These are phyloP conservation scores for Martes martes DNA, from an alignment of 2,113 vertebrate genomes.

Conservation along the genomic window DNA sequence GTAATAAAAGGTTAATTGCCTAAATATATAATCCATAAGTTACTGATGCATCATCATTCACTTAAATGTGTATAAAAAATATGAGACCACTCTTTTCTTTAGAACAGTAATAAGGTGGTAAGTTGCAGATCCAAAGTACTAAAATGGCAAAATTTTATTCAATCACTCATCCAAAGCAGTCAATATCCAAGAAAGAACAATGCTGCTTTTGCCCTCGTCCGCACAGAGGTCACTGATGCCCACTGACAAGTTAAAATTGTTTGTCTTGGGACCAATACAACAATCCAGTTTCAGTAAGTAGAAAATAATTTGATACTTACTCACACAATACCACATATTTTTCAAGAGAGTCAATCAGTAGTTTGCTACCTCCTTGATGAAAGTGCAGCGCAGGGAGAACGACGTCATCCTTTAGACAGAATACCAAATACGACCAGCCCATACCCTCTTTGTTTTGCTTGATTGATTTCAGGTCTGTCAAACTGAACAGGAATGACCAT, in stretches of 20 bases:
- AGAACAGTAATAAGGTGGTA: neutral
- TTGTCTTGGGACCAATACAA: slow-evolving; percentile 33
- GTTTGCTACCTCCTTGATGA: slow-evolving; percentile 92
- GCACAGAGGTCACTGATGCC: neutral
- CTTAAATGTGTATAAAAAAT: slow-evolving; percentile 38
- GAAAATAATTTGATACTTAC: slow-evolving; percentile 85
- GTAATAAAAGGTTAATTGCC: slow-evolving; percentile 7
- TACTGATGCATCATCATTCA: neutral
- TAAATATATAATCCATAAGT: slow-evolving; percentile 23
- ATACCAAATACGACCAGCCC: slow-evolving; percentile 92
- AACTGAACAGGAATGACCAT: slow-evolving; percentile 92
- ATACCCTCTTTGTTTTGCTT: slow-evolving; percentile 90
- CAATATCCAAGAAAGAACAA: slow-evolving; percentile 13
- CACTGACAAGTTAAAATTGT: slow-evolving; percentile 7
- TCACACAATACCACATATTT: slow-evolving; percentile 89
- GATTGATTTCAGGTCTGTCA: slow-evolving; percentile 91
- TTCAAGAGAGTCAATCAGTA: slow-evolving; percentile 91
- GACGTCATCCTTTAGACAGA: slow-evolving; percentile 91
- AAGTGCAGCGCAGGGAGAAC: slow-evolving; percentile 92
- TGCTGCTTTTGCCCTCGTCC: neutral
- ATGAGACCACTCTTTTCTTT: slow-evolving; percentile 2
- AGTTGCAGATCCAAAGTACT: slow-evolving; percentile 27
- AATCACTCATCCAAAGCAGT: neutral
- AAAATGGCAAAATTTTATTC: slow-evolving; percentile 10
- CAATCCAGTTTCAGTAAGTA: slow-evolving; percentile 43